phyloP scores from a whole-genome alignment of 2,113 vertebrate genomes.

The Cisticola juncidis region DNA sequence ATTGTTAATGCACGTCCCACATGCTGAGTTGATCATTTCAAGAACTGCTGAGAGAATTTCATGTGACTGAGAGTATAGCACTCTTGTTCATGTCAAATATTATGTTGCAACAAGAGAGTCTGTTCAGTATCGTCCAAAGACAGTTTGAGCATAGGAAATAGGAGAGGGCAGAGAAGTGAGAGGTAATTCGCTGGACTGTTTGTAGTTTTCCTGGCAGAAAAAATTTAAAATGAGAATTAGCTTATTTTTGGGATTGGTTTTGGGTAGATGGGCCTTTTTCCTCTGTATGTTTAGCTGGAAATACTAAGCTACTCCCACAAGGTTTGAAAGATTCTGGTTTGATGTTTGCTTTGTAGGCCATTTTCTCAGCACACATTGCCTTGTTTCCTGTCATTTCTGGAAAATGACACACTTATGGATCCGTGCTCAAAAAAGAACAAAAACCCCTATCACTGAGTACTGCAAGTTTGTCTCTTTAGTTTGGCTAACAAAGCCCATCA shows the following conservation, averaged over 20 bases:
- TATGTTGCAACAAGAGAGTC: background rate
- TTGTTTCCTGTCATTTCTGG: background rate
- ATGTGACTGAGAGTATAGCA: background rate
- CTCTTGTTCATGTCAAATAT: background rate
- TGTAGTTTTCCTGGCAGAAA: background rate
- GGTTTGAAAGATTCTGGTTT: background rate
- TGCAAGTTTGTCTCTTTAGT: background rate
- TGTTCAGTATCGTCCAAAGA: background rate
- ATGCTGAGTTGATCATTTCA: background rate
- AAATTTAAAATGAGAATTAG: background rate
- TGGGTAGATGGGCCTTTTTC: background rate
- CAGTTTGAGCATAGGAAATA: background rate
- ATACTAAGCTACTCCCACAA: background rate
- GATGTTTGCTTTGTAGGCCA: background rate
- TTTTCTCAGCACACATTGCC: background rate
- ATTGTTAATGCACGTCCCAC: conserved; percentile 18
- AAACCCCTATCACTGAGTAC: accelerated
- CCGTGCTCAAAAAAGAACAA: background rate
- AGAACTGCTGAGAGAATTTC: background rate
- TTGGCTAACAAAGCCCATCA: background rate
- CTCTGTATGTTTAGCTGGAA: background rate
- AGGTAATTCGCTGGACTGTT: background rate
- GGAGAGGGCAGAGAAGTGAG: background rate
- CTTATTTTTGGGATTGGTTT: background rate
- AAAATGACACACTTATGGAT: background rate